These are phyloP conservation scores for Nomada flava DNA, from an alignment of 2,888 invertebrate genomes.

Conservation along the genomic window DNA sequence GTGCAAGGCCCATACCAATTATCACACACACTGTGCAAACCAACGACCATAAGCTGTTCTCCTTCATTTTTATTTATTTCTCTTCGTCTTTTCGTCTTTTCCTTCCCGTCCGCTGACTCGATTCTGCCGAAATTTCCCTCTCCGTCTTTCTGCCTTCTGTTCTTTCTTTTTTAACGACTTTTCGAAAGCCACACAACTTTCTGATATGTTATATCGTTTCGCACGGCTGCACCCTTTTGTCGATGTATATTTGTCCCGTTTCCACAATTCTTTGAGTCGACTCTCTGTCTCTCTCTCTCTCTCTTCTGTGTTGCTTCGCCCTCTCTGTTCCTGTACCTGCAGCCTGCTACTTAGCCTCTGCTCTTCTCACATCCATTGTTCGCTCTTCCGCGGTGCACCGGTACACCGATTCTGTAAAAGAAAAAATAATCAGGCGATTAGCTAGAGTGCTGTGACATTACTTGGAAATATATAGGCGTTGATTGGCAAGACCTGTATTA, in stretches of 20 bases:
- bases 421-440: neutral
- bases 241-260: neutral
- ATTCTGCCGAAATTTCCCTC: neutral
- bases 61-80: constrained; percentile 55
- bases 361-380: constrained; percentile 75
- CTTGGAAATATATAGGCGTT: neutral
- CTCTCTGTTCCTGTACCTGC: constrained; percentile 64
- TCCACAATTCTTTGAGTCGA: constrained; percentile 33
- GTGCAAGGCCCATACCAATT: constrained; percentile 53
- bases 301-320: constrained; percentile 37
- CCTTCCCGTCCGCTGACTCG: neutral
- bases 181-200: neutral
- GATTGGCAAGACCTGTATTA: too few species aligned
- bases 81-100: neutral
- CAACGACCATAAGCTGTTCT: constrained; percentile 55
- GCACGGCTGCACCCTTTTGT: neutral
- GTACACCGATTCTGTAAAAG: constrained; percentile 69
- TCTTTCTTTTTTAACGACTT: neutral
- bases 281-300: constrained; percentile 17
- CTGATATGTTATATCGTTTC: neutral
- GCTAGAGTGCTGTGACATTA: too few species aligned
- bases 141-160: neutral
- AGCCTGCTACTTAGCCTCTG: constrained; percentile 75
- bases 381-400: constrained; percentile 69
- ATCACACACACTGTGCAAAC: constrained; percentile 59